Evolutionary conservation across 2,113 vertebrate genomes (phyloP), one percentile per base, ranked within the genome.

Genomic region (Anguilla rostrata): DNA sequence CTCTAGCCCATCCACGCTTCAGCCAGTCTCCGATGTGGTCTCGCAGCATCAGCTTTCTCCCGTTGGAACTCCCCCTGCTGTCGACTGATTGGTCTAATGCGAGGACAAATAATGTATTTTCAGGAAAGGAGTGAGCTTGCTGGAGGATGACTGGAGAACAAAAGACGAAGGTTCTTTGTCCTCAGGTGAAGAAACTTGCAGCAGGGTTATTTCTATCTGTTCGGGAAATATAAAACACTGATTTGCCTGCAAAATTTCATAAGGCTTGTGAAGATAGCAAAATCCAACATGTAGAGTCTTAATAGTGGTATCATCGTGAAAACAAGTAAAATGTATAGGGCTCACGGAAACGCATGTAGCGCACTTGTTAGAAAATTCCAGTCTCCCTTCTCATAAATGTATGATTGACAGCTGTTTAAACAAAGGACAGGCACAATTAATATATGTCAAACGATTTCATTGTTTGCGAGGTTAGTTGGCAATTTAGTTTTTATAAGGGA

Each of bases 11-110:
- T 80, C 82, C 82, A 60, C 43, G 18, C 84, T 40, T 53, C 41
- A 81, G 66, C 5, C 43, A n/a, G 41, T 84, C 39, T n/a, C 46
- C 18, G 46, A 16, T 2, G 78, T 43, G 22, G 20, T 60, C 82
- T 41, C 46, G 57, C n/a, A 80, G 20, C 46, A 83, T 57, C 82
- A 84, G 86, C 75, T 83, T 63, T 83, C 56, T 40, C 57, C 81
- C 18, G 56, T 46, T 60, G 82, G 12, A 75, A 80, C 82, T 79
- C 86, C 86, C 71, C 34, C 82, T 84, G 71, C 39, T 60, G 86
- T 22, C 39, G 53, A 20, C 14, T 11, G 82, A 84, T 46, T 78
- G 86, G 86, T 75, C 53, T 20, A 6, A 78, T 18, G 78, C 49
- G 56, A 18, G 78, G 85, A 60, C 49, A 81, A 60, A 57, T 60